These are phyloP conservation scores for Amyelois transitella DNA, from an alignment of 1,140 invertebrate species.

Conservation along the genomic window DNA sequence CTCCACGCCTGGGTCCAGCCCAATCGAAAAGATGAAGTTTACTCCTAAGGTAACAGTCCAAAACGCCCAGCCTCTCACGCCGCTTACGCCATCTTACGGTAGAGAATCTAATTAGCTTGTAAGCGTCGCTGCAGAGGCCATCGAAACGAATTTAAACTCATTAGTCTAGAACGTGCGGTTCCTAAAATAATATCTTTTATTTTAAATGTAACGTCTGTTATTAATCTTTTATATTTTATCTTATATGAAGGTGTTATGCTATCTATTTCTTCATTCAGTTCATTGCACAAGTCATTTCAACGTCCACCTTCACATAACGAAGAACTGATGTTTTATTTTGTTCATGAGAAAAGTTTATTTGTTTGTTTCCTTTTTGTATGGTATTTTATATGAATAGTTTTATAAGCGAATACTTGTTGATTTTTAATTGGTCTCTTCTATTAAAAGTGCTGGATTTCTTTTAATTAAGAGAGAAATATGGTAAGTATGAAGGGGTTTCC, in stretches of 20 bases:
- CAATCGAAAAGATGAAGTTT: constrained; percentile 40
- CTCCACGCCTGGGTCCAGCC: constrained; percentile 29
- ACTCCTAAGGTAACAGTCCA: constrained; percentile 43
- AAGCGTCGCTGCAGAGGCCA: constrained; percentile 7
- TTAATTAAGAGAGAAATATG: neutral
- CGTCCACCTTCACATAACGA: constrained; percentile 17
- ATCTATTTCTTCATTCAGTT: constrained; percentile 6
- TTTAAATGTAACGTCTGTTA: constrained; percentile 12
- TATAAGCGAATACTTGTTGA: neutral
- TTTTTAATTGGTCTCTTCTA: neutral
- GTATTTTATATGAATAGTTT: neutral
- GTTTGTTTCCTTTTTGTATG: neutral
- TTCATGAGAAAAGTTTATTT: neutral
- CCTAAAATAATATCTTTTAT: constrained; percentile 39
- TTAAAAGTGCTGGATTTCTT: neutral
- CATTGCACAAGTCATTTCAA: constrained; percentile 18
- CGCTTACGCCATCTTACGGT: constrained; percentile 20
- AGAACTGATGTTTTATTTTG: neutral
- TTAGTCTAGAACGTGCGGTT: constrained; percentile 45
- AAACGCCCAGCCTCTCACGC: constrained; percentile 29
- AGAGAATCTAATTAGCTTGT: constrained; percentile 19
- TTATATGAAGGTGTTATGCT: constrained; percentile 18
- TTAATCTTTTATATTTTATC: constrained; percentile 17
- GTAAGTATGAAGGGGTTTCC: no score
- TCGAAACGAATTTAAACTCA: constrained; percentile 38